phyloP scores from a whole-genome alignment of 2,797 vertebrate genomes.

The Hypotaenidia okinawae region DNA sequence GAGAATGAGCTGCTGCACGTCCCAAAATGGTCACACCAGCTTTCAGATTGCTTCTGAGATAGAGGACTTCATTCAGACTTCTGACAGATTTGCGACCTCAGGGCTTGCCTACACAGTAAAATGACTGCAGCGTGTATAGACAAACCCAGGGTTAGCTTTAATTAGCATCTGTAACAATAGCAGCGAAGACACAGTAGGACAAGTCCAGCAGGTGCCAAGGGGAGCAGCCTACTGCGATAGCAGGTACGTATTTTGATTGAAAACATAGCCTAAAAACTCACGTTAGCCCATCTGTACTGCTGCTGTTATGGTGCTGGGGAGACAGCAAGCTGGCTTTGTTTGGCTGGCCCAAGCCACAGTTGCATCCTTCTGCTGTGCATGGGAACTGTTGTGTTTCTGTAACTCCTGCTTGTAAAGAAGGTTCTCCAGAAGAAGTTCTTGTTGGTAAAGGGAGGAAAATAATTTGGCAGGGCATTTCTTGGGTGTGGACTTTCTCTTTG shows the following conservation, averaged over 20 bases:
- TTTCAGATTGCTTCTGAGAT: neutral
- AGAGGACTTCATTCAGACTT: neutral
- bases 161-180: neutral
- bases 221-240: neutral
- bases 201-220: neutral
- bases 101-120: neutral
- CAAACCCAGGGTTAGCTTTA: neutral
- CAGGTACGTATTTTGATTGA: neutral
- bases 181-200: neutral
- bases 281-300: neutral
- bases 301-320: accelerated
- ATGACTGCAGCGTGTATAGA: accelerated
- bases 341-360: neutral
- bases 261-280: neutral
- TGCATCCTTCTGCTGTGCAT: neutral
- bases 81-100: neutral
- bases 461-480: neutral
- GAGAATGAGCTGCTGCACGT: neutral
- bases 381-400: neutral
- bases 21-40: neutral
- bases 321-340: neutral
- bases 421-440: neutral
- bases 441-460: neutral
- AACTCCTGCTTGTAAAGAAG: neutral
- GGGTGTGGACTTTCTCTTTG: conserved; percentile 48